Percentiles rank a stretch among this genome's conserved stretches.
Evolutionary conservation across 1,140 invertebrate genomes (phyloP).

Genomic region (Lamellibrachia luymesi): DNA sequence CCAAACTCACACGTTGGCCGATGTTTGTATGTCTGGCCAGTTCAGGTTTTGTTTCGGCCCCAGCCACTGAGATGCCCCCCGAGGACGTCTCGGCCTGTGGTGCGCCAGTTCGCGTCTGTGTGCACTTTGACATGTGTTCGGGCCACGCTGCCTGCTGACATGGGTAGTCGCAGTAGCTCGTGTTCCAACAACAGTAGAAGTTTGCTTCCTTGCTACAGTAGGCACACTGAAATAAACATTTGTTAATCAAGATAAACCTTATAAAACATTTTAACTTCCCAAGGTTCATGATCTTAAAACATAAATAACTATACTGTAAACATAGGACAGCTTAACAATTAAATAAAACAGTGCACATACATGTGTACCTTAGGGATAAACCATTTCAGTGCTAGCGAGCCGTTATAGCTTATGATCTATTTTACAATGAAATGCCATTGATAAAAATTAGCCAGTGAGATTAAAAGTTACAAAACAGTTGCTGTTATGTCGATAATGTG

Average conservation of each 20-base stretch:
- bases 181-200: conserved; percentile 94
- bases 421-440: too few species aligned
- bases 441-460: too few species aligned
- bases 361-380: too few species aligned
- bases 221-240: conserved; percentile 65
- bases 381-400: too few species aligned
- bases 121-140: conserved; percentile 59
- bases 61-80: not conserved
- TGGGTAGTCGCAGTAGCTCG: conserved; percentile 83
- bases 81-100: not conserved
- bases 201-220: conserved; percentile 81
- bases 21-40: not conserved
- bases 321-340: not conserved
- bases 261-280: not conserved
- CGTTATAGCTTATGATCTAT: too few species aligned
- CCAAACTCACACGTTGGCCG: not conserved
- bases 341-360: not conserved
- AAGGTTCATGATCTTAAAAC: not conserved
- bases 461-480: too few species aligned
- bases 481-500: too few species aligned
- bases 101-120: conserved; percentile 36
- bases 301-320: not conserved
- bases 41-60: not conserved
- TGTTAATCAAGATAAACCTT: not conserved
- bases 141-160: conserved; percentile 67